Evolutionary conservation across 2,797 vertebrate species (phyloP).

Genomic region (Anguilla marmorata): DNA sequence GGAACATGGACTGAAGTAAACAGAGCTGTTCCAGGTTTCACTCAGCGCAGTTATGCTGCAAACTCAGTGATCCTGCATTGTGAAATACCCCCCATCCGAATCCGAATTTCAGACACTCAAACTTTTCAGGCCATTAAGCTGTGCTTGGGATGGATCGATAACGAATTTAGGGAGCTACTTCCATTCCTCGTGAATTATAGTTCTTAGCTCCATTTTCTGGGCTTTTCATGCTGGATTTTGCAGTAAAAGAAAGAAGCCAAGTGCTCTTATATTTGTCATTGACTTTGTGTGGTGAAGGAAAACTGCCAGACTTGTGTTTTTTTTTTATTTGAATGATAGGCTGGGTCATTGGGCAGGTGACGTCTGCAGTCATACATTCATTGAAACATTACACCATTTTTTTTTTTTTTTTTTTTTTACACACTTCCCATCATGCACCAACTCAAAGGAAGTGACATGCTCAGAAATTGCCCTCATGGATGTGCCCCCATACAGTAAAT

Average conservation of each 20-base stretch:
- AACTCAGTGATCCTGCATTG: too few relatives aligned
- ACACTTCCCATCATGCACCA: neutral
- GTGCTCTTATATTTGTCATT: neutral
- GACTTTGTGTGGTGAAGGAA: neutral
- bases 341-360: too few relatives aligned
- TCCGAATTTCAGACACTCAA: neutral
- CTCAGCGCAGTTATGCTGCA: too few relatives aligned
- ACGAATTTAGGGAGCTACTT: neutral
- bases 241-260: neutral
- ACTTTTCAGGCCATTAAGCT: neutral
- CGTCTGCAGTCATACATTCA: too few relatives aligned
- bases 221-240: neutral
- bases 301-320: neutral
- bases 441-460: neutral
- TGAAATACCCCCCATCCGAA: too few relatives aligned
- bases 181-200: neutral
- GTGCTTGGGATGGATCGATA: neutral
- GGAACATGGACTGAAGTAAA: too few relatives aligned
- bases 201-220: neutral
- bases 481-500: neutral
- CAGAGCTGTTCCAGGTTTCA: too few relatives aligned
- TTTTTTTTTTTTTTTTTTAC: too few relatives aligned
- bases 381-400: too few relatives aligned
- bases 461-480: neutral
- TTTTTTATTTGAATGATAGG: neutral